Percentiles rank a stretch among this genome's conserved stretches.
Evolutionary conservation across 2,888 invertebrate species (phyloP).

Genomic region (Mythimna pallens): DNA sequence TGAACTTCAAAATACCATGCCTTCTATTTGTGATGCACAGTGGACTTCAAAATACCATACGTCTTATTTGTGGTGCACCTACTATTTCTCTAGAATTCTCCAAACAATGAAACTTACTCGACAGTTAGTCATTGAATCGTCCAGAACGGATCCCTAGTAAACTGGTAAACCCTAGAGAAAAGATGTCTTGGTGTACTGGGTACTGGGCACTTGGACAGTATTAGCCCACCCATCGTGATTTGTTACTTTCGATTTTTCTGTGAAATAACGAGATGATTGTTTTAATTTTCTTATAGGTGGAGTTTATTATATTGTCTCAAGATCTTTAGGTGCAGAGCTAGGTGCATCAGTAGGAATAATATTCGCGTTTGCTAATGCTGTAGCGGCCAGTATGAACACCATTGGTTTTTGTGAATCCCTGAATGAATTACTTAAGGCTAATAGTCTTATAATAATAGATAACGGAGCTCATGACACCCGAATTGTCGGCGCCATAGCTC

Average conservation of each 20-base stretch:
- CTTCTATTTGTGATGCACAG: no score
- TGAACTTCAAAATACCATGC: no score
- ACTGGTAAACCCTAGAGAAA: neutral
- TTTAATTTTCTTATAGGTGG: conserved; percentile 91
- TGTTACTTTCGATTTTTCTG: no score
- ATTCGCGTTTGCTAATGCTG: conserved; percentile 98
- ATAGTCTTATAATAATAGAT: conserved; percentile 94
- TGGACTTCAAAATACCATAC: no score
- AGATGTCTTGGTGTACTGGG: neutral
- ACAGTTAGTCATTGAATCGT: neutral
- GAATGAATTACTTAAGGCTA: conserved; percentile 92
- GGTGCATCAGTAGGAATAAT: conserved; percentile 99
- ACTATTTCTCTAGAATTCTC: no score
- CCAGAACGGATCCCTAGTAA: no score
- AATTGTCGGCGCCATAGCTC: conserved; percentile 94
- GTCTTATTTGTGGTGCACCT: no score
- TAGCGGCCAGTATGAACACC: conserved; percentile 98
- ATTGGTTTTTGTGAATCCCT: conserved; percentile 99
- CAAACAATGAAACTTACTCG: no score
- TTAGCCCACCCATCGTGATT: neutral
- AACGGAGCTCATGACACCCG: conserved; percentile 93
- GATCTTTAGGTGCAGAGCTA: conserved; percentile 98
- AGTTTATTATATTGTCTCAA: conserved; percentile 98
- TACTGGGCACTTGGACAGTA: neutral
- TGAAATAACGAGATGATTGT: no score